Base-by-base conservation (phyloP, 2,113 vertebrate genomes). In the Myxocyprinus asiaticus region DNA sequence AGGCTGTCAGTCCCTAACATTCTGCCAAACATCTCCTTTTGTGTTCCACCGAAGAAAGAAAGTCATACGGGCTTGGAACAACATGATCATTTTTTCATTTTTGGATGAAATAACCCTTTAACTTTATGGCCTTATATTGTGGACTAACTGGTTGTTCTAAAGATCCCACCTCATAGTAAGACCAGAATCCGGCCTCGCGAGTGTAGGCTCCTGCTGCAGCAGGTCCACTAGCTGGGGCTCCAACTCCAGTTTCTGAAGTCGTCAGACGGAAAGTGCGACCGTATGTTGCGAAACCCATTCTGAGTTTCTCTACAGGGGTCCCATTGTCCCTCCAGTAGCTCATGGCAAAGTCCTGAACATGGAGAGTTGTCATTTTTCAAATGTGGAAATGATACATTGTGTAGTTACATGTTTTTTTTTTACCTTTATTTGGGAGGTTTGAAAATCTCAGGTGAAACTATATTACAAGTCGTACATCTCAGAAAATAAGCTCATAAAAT, bases 261-360 rank as follows among this genome's bases (percentile, higher is more conserved):
- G 86, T 86, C 74, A 96, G 87, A 8, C 61, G 88, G 88, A 95
- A 96, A 7, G 92, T 93, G 11, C 91, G 93, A 44, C 95, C 95
- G 6, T 95, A 95, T 50, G 93, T 5, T 42, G 95, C 91, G 9
- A 95, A 90, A 33, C 94, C 94, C 93, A 95, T 91, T 61, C 90
- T 88, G 69, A 96, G 89, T 84, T 96, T 95, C 80, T 94, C 90
- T 33, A 87, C 4, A 43, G 94, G 94, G 7, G 88, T 85, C 3
- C 94, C 94, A 0, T 92, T 89, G 64, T 92, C 89, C 78, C 87
- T 86, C 95, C 94, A 95, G 77, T 93, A 93, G n/a, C 82, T 91
- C 94, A 96, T 94, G 45, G 92, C 92, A 67, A 7, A 90, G 17
- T 94, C 92, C 94, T 96, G 43, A 64, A 71, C 44, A 81, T 53